Evolutionary conservation across 2,113 vertebrate genomes (phyloP), one percentile per base, ranked within the genome.

Genomic region (Limnothrissa miodon): DNA sequence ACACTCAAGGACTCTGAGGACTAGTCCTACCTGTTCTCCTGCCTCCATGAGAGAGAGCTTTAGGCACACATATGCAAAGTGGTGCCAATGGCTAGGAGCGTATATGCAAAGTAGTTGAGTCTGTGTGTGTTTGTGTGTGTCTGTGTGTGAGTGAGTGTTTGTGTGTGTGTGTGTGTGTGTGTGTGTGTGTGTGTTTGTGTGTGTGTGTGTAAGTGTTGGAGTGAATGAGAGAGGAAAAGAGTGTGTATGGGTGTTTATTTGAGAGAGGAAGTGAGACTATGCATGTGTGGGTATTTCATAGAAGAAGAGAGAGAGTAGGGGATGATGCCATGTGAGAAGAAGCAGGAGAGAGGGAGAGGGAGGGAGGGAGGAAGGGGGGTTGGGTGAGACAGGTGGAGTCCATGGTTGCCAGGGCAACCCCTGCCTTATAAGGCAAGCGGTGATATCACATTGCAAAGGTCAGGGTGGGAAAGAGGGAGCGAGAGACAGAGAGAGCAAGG

Each of bases 311-410:
- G 46, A 21, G 66, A 74, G 82, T 84, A 70, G 86, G 42, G 62
- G 85, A 70, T 33, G 62, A 74, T 83, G 80, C 48, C 39, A 11
- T 33, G 25, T 15, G 25, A 62, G 59, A 62, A n/a, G 59, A 62
- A 56, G 51, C 21, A 46, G n/a, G n/a, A 48, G 78, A 17, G 84
- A 53, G 1, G 66, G 80, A 33, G 23, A 80, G 33, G 48, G 46
- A 90, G 90, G 92, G 92, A 92, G 90, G 92, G 91, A 94, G 92
- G 13, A 44, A 44, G 56, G 84, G 82, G 80, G 81, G 42, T 74
- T 86, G 87, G 83, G 90, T 92, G 89, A 89, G 93, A 94, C 96
- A 96, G 95, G 96, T 96, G 96, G 96, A 97, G 97, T 97, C 95
- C 91, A 83, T 56, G 90, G 96, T 97, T 96, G 93, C 95, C 94